phyloP scores from a whole-genome alignment of 2,888 invertebrate genomes.

The Tetrapedia diversipes region DNA sequence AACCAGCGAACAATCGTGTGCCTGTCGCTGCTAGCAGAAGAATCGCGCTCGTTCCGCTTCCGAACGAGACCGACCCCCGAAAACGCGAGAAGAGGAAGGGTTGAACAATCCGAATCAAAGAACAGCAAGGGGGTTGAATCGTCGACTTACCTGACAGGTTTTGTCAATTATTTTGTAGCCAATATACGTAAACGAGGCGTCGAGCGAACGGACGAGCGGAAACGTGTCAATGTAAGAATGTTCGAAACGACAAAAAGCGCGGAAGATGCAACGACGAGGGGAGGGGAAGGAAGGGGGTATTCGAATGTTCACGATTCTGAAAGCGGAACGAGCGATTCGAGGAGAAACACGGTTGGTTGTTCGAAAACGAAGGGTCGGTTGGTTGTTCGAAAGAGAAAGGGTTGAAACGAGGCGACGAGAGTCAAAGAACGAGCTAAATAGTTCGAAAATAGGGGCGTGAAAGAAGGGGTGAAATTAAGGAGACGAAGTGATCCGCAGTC shows the following conservation, averaged over 20 bases:
- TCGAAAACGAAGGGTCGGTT: conserved; percentile 21
- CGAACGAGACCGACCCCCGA: conserved; percentile 20
- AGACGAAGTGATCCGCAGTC: conserved; percentile 58
- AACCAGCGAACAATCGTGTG: conserved; percentile 26
- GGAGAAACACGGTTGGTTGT: conserved; percentile 26
- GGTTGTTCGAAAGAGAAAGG: conserved; percentile 29
- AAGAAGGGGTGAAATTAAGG: conserved; percentile 35
- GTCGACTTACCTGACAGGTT: conserved; percentile 68
- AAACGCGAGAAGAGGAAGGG: neutral
- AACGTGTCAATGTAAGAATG: conserved; percentile 40
- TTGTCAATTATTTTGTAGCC: conserved; percentile 79
- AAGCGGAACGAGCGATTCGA: conserved; percentile 38
- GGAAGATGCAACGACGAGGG: neutral
- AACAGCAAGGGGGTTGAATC: conserved; percentile 24
- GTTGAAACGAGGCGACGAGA: conserved; percentile 20
- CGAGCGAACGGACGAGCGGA: conserved; percentile 22
- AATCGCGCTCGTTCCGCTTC: conserved; percentile 49
- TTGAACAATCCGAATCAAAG: too few species aligned
- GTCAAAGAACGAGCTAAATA: neutral
- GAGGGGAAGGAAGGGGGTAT: too few species aligned
- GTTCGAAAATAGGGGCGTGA: neutral
- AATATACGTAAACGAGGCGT: conserved; percentile 54
- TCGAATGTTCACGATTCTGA: conserved; percentile 5
- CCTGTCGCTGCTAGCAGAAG: conserved; percentile 51
- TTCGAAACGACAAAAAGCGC: neutral